Evolutionary conservation across 2,888 invertebrate species (phyloP).

Genomic region (Meandrusa payeni): DNA sequence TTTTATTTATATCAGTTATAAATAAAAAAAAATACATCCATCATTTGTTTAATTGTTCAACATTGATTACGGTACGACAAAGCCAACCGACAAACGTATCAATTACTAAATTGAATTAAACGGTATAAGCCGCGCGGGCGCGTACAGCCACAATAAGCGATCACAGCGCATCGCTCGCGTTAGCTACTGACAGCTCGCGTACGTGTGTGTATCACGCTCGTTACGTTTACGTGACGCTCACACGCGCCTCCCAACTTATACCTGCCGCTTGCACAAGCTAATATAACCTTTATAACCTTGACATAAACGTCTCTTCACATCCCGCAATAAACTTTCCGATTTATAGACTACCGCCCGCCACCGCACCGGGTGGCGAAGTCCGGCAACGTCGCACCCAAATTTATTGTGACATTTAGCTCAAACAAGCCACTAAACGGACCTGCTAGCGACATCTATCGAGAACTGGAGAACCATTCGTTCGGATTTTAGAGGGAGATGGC

Average conservation of each 20-base stretch:
- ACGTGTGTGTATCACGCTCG: slow-evolving; percentile 73
- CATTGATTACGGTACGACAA: slow-evolving; percentile 43
- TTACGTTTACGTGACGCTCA: slow-evolving; percentile 76
- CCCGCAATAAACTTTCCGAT: slow-evolving; percentile 48
- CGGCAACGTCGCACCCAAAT: slow-evolving; percentile 78
- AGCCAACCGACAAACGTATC: slow-evolving; percentile 71
- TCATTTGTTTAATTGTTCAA: slow-evolving; percentile 28
- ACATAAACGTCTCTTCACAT: slow-evolving; percentile 40
- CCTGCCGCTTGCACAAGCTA: slow-evolving; percentile 40
- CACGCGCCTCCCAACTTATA: slow-evolving; percentile 57
- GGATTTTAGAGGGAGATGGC: slow-evolving; percentile 69
- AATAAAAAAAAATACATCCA: background rate
- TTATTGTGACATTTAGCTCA: slow-evolving; percentile 74
- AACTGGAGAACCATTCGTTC: slow-evolving; percentile 47
- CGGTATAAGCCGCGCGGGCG: slow-evolving; percentile 71
- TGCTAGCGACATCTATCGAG: slow-evolving; percentile 70
- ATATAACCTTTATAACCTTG: slow-evolving; percentile 42
- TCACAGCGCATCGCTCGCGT: slow-evolving; percentile 76
- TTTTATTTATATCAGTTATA: no score
- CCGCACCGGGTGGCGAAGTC: slow-evolving; percentile 73
- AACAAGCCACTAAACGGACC: slow-evolving; percentile 52
- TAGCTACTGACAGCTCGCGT: slow-evolving; percentile 76
- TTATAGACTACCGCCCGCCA: slow-evolving; percentile 67
- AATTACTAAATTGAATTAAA: slow-evolving; percentile 80
- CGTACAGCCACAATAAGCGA: slow-evolving; percentile 73